These are phyloP conservation scores for Patagioenas fasciata DNA, from an alignment of 2,113 vertebrate genomes.

Conservation along the genomic window DNA sequence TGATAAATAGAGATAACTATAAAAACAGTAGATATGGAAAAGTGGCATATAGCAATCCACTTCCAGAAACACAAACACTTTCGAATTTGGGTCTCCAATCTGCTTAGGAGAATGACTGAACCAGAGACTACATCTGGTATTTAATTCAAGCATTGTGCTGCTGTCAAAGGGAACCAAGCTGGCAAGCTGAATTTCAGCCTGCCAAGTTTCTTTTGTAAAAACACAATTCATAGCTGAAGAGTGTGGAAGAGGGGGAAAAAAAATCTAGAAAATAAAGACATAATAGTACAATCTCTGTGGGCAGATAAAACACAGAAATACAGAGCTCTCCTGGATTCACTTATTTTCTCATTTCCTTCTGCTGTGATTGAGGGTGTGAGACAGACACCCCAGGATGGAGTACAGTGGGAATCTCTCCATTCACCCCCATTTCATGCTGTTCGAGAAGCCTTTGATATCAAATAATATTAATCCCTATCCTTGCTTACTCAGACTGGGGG, in stretches of 20 bases:
- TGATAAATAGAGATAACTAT: not conserved
- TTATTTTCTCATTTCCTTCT: not conserved
- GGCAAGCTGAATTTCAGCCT: constrained; percentile 27
- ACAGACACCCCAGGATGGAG: not conserved
- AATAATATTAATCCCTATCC: not conserved
- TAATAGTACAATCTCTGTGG: not conserved
- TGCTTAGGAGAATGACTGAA: not conserved
- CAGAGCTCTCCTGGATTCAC: not conserved
- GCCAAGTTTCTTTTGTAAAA: constrained; percentile 21
- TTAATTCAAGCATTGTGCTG: constrained; percentile 27
- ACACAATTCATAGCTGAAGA: constrained; percentile 13
- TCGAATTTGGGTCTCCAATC: not conserved
- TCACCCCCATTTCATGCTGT: not conserved
- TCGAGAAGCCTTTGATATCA: not conserved
- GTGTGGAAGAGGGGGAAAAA: not conserved
- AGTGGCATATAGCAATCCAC: not conserved
- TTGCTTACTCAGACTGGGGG: not conserved
- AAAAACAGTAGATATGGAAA: not conserved
- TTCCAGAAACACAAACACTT: not conserved
- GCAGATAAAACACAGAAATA: not conserved
- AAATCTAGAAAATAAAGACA: not conserved
- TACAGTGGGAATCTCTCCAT: not conserved
- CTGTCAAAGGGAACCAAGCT: constrained; percentile 17
- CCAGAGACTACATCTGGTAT: constrained; percentile 15
- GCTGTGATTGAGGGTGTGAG: not conserved